Base-by-base conservation (phyloP, 2,797 vertebrate genomes). In the Lepidocolaptes lacrymiger region DNA sequence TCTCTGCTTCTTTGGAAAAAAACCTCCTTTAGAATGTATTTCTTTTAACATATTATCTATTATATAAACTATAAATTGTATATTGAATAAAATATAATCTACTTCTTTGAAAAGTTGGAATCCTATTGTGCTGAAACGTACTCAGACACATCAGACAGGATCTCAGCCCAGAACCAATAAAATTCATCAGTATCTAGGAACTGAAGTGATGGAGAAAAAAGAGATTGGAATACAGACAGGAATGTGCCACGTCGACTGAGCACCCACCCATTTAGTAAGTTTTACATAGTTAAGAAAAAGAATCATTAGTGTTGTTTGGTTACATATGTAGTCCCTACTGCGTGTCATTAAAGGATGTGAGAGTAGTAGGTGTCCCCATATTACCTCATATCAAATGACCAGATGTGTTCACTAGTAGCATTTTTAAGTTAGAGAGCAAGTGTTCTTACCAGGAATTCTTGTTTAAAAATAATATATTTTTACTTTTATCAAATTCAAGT, bases 231-330 rank as follows among this genome's bases (percentile, higher is more conserved):
- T 71, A 63, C 9, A 39, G 24, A 22, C 9, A 83, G 12, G 18
- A 77, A 61, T 14, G 22, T 23, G 46, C 7, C 20, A 27, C 9
- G 20, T 2, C 0, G 0, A 51, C 26, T 7, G 1, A 63, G 7
- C 6, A 28, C 0, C 0, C 2, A 1, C 7, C 13, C 12, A 26
- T 44, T 85, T 77, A 63, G 6, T 8, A 68, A 88, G 17, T 52
- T 75, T 71, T 62, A 24, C 10, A 5, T 13, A 2, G 2, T n/a
- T 19, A 23, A 83, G 5, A 72, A 83, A 84, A 46, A 6, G 15
- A 12, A n/a, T 46, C 5, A 21, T 52, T 68, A 54, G 4, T 54
- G 3, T n/a, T 66, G 9, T 36, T 78, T 86, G 27, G 2, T 51
- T 58, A 86, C 19, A 30, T 32, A 34, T 14, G 4, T 27, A 80